These are phyloP conservation scores for Sebastes oblongus DNA, from an alignment of 2,797 vertebrate species.

Conservation along the genomic window DNA sequence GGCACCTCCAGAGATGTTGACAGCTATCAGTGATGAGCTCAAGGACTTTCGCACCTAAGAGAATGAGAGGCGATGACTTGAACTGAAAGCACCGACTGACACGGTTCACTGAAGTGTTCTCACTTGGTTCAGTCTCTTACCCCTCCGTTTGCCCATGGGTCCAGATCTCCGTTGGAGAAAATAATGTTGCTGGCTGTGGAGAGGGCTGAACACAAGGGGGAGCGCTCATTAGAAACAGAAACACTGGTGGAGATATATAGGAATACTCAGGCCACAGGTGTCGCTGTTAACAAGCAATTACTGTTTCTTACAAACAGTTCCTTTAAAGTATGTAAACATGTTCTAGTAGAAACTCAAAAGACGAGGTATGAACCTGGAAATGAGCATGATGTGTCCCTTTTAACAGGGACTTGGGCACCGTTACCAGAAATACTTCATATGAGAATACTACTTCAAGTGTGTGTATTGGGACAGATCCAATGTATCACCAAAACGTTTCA, in stretches of 20 bases:
- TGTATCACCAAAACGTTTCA: background rate
- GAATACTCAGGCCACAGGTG: background rate
- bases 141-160: slow-evolving; percentile 95
- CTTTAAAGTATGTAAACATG: too few species aligned
- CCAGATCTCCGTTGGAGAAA: slow-evolving; percentile 95
- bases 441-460: background rate
- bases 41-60: slow-evolving; percentile 84
- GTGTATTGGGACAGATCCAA: background rate
- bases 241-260: background rate
- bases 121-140: slow-evolving; percentile 72
- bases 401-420: background rate
- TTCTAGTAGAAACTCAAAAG: too few species aligned
- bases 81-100: background rate
- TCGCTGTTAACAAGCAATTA: too few species aligned
- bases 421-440: background rate
- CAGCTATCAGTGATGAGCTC: slow-evolving; percentile 83
- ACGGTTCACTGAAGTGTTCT: background rate
- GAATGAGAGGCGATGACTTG: background rate
- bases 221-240: background rate
- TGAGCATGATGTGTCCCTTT: too few species aligned
- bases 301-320: too few species aligned
- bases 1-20: slow-evolving; percentile 89
- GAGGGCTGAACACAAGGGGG: slow-evolving; percentile 79
- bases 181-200: slow-evolving; percentile 90
- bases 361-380: too few species aligned